A percentile compares a stretch with the other conserved stretches of the same genome.
Conservation (phyloP, 2,888 invertebrate genomes). For the Microdon myrmicae region DNA sequence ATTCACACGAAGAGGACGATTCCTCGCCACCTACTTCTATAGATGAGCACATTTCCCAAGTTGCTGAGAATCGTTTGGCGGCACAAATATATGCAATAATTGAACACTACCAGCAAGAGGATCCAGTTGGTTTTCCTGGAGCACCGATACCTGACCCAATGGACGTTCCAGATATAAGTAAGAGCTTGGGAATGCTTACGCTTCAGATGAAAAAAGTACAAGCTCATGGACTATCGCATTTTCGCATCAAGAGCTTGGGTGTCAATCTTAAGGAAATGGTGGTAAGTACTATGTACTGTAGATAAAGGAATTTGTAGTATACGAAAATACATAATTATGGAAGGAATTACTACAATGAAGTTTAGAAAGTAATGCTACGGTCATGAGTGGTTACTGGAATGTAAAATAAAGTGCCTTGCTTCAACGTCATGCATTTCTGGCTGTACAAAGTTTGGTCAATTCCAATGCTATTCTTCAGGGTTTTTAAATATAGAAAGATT, state of each 20-base stretch:
- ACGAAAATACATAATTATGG: no score
- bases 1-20: slow-evolving; percentile 39
- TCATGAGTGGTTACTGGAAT: no score
- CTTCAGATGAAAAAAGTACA: slow-evolving; percentile 78
- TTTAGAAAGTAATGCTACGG: no score
- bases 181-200: slow-evolving; percentile 76
- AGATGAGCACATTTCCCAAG: slow-evolving; percentile 61
- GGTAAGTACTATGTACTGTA: no score
- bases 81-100: slow-evolving; percentile 77
- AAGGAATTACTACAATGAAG: no score
- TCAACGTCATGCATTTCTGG: no score
- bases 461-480: no score
- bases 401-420: no score
- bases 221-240: slow-evolving; percentile 81
- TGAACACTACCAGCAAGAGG: slow-evolving; percentile 82
- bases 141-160: slow-evolving; percentile 84
- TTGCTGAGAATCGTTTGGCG: slow-evolving; percentile 76
- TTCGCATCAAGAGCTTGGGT: slow-evolving; percentile 77
- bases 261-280: slow-evolving; percentile 80
- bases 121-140: slow-evolving; percentile 84
- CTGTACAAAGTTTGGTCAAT: no score
- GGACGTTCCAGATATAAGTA: slow-evolving; percentile 79
- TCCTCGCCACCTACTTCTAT: slow-evolving; percentile 33
- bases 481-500: no score
- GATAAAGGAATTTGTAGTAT: no score